Base-by-base conservation (phyloP, 2,888 invertebrate genomes). In the Lysandra bellargus region DNA sequence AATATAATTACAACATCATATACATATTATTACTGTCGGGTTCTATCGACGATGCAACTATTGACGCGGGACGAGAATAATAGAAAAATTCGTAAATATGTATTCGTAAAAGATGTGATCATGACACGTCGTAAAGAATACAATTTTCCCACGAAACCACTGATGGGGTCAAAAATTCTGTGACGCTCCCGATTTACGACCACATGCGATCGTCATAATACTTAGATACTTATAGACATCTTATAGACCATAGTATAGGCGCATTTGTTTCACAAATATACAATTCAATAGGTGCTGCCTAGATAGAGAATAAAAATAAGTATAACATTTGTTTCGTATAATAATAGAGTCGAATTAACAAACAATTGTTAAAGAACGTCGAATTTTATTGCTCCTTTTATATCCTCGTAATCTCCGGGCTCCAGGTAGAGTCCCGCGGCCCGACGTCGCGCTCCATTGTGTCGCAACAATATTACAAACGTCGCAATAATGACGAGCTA, bases 361-460 rank as follows among this genome's bases (percentile, higher is more conserved):
- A 33, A 69, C 69, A 69, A 69, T 37, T 14, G 69, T 69, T 23
- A 33, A 69, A 69, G 33, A 1, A 33, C 69, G 3, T 33, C 5
- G 4, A 69, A 37, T 14, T 69, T 69, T 69, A 69, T 69, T 69
- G 69, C 69, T 12, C 37, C 30, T 69, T 69, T 69, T 4, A 69
- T 69, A 33, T 12, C 14, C 12, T 14, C 30, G 6, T 69, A 30
- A 69, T 69, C 33, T 14, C 69, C 69, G 9, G 33, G 9, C 23
- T 64, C 33, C 69, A 69, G 69, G 69, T 69, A 69, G 33, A 69
- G 30, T 64, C 30, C 64, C 64, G 64, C 64, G 33, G 33, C 4
- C 5, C 33, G 5, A 14, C 12, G 23, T 64, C n/a, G 23, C 69
- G 69, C 33, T 14, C 30, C 64, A 69, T 69, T 69, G 69, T 69